Conservation (phyloP, 2,113 vertebrate genomes). For the Dromas ardeola region DNA sequence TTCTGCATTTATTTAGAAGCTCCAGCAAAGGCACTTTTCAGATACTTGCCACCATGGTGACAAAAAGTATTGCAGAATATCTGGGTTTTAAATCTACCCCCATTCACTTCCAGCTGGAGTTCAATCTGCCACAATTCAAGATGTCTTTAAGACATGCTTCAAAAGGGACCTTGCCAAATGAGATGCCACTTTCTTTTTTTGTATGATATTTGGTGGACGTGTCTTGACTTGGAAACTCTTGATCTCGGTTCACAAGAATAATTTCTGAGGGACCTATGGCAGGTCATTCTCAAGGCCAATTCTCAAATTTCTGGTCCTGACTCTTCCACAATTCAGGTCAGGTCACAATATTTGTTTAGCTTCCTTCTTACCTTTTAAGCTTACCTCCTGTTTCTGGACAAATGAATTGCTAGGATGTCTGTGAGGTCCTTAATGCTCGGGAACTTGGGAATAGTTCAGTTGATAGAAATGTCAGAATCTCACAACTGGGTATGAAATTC, state of each 20-base stretch:
- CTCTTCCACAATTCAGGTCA: not conserved
- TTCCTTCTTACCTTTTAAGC: not conserved
- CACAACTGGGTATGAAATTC: not conserved
- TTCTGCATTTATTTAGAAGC: conserved; percentile 2
- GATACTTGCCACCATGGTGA: not conserved
- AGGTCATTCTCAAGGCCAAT: not conserved
- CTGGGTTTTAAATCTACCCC: not conserved
- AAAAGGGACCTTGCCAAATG: not conserved
- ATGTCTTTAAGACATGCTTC: not conserved
- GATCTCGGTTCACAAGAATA: conserved; percentile 13
- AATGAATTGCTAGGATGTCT: not conserved
- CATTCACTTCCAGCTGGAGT: not conserved
- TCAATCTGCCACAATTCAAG: not conserved
- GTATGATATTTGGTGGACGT: not conserved
- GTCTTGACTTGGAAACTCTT: not conserved
- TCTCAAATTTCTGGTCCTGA: not conserved
- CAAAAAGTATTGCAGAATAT: not conserved
- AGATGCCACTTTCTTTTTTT: not conserved
- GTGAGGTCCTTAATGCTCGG: not conserved
- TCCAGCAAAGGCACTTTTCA: not conserved
- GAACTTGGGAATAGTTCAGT: not conserved
- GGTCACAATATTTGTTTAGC: not conserved
- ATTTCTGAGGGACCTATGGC: not conserved
- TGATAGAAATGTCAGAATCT: not conserved
- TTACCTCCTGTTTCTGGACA: conserved; percentile 3